phyloP scores from a whole-genome alignment of 2,888 invertebrate genomes.

The Mesorhabditis belari region DNA sequence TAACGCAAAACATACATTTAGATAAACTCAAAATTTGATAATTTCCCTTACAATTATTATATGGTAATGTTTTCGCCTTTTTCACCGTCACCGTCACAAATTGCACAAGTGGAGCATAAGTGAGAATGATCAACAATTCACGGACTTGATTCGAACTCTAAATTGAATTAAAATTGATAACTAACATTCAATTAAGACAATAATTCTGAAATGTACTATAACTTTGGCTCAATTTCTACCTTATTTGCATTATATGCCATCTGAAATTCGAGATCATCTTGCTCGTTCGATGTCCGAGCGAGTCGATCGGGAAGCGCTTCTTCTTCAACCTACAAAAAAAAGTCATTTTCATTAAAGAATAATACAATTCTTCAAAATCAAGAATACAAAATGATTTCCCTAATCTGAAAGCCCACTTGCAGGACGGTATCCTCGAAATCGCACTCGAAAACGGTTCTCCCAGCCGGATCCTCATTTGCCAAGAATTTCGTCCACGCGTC shows the following conservation, averaged over 20 bases:
- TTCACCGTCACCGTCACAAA: slow-evolving; percentile 51
- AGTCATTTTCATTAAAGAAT: not conserved
- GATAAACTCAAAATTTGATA: not conserved
- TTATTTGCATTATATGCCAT: slow-evolving; percentile 32
- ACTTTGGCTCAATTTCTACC: slow-evolving; percentile 2
- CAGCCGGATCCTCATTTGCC: slow-evolving; percentile 40
- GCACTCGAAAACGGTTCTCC: slow-evolving; percentile 38
- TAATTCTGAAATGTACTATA: not conserved
- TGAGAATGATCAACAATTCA: slow-evolving; percentile 46
- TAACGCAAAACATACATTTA: not conserved
- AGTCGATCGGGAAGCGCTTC: slow-evolving; percentile 33
- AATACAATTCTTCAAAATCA: not conserved
- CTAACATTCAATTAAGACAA: not conserved
- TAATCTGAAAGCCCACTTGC: slow-evolving; percentile 8
- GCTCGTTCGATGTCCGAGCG: slow-evolving; percentile 14
- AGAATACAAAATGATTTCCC: not conserved
- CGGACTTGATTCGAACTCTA: slow-evolving; percentile 11
- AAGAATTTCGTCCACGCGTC: slow-evolving; percentile 49
- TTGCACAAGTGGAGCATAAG: slow-evolving; percentile 43
- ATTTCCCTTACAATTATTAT: slow-evolving; percentile 30
- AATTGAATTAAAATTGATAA: not conserved
- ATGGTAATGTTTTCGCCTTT: slow-evolving; percentile 36
- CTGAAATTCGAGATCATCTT: slow-evolving; percentile 26
- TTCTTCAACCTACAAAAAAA: slow-evolving; percentile 25
- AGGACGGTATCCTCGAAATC: slow-evolving; percentile 41